Conservation (phyloP, 2,888 invertebrate genomes). For the Ptychoptera contaminata region DNA sequence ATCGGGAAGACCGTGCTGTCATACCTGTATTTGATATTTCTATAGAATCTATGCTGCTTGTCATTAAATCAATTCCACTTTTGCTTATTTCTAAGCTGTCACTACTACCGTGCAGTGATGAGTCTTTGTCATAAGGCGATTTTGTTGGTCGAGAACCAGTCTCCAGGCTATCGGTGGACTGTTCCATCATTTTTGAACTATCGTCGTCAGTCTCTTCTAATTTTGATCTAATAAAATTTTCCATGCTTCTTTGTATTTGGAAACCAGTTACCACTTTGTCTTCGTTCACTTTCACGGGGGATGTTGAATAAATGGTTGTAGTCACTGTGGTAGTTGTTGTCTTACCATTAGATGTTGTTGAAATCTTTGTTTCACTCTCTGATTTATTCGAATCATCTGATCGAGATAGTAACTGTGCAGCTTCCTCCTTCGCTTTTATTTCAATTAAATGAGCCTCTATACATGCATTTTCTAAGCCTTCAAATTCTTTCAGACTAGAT, state of each 20-base stretch:
- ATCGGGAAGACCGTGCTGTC: conserved; percentile 20
- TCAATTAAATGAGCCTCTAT: conserved; percentile 71
- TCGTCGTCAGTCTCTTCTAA: conserved; percentile 22
- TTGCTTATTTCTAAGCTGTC: conserved; percentile 51
- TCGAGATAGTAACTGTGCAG: conserved; percentile 48
- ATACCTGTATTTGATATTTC: conserved; percentile 29
- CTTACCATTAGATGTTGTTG: conserved; percentile 16
- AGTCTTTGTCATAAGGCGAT: conserved; percentile 16
- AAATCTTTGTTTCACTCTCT: conserved; percentile 26
- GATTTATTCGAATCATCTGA: conserved; percentile 32
- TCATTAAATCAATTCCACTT: conserved; percentile 33
- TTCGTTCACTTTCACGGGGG: background rate
- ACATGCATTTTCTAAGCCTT: conserved; percentile 78
- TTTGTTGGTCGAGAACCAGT: conserved; percentile 4
- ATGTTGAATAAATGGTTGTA: background rate
- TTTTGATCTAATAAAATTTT: conserved; percentile 29
- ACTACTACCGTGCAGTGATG: conserved; percentile 39
- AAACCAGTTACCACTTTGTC: background rate
- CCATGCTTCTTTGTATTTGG: conserved; percentile 12
- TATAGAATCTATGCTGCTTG: conserved; percentile 38
- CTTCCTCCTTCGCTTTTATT: conserved; percentile 70
- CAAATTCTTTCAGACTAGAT: conserved; percentile 82
- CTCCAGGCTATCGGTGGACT: conserved; percentile 48
- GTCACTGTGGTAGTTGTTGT: conserved; percentile 16
- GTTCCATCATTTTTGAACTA: conserved; percentile 37